Conservation (phyloP, 2,113 vertebrate species). For the Pleuronectes platessa region DNA sequence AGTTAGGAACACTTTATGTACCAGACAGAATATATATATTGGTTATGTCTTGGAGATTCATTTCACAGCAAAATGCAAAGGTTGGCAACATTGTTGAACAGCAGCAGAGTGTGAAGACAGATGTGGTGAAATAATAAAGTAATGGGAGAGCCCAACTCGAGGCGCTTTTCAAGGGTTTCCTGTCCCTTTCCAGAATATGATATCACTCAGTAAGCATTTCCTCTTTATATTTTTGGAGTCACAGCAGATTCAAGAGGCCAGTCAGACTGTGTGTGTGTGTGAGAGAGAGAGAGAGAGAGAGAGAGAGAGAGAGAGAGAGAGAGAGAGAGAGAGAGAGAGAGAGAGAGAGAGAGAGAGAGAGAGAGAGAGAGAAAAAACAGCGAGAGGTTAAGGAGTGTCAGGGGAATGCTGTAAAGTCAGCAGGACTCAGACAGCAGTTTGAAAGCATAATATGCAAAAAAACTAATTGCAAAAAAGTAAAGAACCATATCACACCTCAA, state of each 20-base stretch:
- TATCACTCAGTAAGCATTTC: constrained; percentile 66
- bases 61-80: not conserved
- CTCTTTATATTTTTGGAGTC: constrained; percentile 57
- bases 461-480: too few relatives aligned
- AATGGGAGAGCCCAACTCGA: not conserved
- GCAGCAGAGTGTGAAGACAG: not conserved
- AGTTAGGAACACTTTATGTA: not conserved
- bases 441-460: constrained; percentile 11
- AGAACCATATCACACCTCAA: too few relatives aligned
- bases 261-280: constrained; percentile 25
- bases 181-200: constrained; percentile 45
- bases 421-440: not conserved
- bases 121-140: constrained; percentile 8
- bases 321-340: too few relatives aligned
- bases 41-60: not conserved
- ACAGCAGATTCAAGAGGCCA: constrained; percentile 24
- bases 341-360: not conserved
- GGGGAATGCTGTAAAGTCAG: constrained; percentile 3
- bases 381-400: constrained; percentile 43
- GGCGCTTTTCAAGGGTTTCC: constrained; percentile 18
- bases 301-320: constrained; percentile 24
- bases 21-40: not conserved
- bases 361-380: constrained; percentile 42
- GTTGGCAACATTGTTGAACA: not conserved
- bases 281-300: not conserved